Conservation (phyloP, 2,888 invertebrate genomes). For the Acanthacorydalis orientalis region DNA sequence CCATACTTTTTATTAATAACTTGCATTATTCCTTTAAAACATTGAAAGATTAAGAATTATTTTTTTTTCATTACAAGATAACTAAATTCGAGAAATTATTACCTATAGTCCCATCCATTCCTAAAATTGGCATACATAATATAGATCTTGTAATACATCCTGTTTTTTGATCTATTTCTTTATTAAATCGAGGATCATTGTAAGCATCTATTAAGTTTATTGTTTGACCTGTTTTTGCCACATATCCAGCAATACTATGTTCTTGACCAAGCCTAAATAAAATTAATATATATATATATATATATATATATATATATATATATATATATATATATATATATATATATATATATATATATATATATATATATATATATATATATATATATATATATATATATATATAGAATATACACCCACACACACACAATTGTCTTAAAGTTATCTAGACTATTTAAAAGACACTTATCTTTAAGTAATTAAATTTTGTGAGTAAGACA, state of each 20-base stretch:
- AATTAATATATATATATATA: neutral
- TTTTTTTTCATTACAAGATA: neutral
- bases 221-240: slow-evolving; percentile 29
- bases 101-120: slow-evolving; percentile 33
- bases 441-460: no score
- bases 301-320: no score
- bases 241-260: slow-evolving; percentile 33
- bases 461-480: no score
- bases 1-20: slow-evolving; percentile 35
- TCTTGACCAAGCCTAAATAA: slow-evolving; percentile 27
- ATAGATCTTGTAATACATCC: slow-evolving; percentile 37
- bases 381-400: no score
- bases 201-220: slow-evolving; percentile 38
- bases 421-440: no score
- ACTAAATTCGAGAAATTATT: slow-evolving; percentile 7
- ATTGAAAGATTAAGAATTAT: slow-evolving; percentile 18
- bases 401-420: no score
- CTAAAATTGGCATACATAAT: slow-evolving; percentile 34
- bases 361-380: no score
- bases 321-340: no score
- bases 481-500: no score
- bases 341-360: no score
- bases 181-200: slow-evolving; percentile 33
- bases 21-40: slow-evolving; percentile 29
- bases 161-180: slow-evolving; percentile 34